Conservation (phyloP, 2,113 vertebrate genomes). For the Geococcyx californianus region DNA sequence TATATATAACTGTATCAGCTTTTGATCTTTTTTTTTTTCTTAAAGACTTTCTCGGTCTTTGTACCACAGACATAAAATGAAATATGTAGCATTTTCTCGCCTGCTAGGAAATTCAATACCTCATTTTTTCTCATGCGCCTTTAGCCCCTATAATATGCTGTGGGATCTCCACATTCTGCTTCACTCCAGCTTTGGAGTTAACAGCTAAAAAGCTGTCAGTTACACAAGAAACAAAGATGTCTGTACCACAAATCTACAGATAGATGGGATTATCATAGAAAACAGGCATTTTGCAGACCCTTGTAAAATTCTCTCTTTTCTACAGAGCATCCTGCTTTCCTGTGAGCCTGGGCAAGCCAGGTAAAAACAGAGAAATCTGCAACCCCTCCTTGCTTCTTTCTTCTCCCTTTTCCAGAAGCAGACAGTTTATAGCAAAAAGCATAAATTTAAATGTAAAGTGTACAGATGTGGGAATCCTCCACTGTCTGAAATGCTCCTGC, state of each 20-base stretch:
- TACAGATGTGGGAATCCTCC: background rate
- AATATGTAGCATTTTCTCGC: background rate
- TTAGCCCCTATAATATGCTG: background rate
- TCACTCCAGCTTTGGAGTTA: background rate
- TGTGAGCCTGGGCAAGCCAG: background rate
- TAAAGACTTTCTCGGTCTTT: background rate
- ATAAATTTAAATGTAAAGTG: background rate
- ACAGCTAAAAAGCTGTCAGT: background rate
- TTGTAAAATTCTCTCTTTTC: background rate
- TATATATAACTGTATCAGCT: background rate
- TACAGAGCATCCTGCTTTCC: background rate
- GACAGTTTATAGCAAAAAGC: background rate
- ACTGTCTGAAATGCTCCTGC: background rate
- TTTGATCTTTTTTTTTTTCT: background rate
- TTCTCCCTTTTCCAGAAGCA: background rate
- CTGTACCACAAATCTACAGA: background rate
- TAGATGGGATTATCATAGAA: background rate
- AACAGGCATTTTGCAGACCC: background rate
- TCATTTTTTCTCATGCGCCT: background rate
- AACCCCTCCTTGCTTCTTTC: background rate
- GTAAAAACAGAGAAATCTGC: background rate
- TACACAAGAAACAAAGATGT: background rate
- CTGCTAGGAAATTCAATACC: background rate
- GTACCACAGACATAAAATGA: background rate
- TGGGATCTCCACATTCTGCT: background rate